phyloP scores from a whole-genome alignment of 2,888 invertebrate genomes.

The Eupithecia dodoneata region DNA sequence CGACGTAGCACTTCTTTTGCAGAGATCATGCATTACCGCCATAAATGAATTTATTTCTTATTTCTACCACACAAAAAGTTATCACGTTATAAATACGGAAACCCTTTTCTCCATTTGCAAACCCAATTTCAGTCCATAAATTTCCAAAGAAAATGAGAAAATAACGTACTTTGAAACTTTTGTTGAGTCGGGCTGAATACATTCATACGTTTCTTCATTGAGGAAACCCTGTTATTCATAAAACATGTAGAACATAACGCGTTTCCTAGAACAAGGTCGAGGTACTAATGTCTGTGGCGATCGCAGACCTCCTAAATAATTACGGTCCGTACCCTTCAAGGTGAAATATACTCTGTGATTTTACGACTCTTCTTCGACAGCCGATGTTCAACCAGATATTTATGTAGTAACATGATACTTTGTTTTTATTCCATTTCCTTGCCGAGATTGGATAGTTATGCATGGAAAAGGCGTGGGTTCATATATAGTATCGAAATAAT shows the following conservation, averaged over 20 bases:
- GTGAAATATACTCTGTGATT: constrained; percentile 54
- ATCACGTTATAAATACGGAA: not conserved
- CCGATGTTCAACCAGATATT: constrained; percentile 34
- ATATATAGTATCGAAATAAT: not conserved
- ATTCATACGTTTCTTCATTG: constrained; percentile 1
- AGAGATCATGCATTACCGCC: not conserved
- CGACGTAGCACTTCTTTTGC: not conserved
- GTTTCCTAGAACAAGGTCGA: constrained; percentile 38
- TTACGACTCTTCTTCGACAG: constrained; percentile 44
- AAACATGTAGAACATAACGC: constrained; percentile 18
- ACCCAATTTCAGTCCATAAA: constrained; percentile 17
- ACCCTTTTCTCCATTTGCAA: not conserved
- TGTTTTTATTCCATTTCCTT: constrained; percentile 31
- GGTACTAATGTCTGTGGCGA: constrained; percentile 54
- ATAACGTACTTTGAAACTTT: not conserved
- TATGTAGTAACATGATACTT: constrained; percentile 23
- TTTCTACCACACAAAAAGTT: not conserved
- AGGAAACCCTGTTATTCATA: not conserved
- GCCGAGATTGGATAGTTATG: constrained; percentile 9
- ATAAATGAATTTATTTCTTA: not conserved
- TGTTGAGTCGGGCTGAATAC: not conserved
- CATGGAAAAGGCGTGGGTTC: not conserved
- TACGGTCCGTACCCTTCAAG: constrained; percentile 50
- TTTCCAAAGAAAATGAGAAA: constrained; percentile 30
- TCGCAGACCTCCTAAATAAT: constrained; percentile 55